Percentiles rank a stretch among this genome's conserved stretches.
Conservation (phyloP, 2,888 invertebrate genomes). For the Philonicus albiceps region DNA sequence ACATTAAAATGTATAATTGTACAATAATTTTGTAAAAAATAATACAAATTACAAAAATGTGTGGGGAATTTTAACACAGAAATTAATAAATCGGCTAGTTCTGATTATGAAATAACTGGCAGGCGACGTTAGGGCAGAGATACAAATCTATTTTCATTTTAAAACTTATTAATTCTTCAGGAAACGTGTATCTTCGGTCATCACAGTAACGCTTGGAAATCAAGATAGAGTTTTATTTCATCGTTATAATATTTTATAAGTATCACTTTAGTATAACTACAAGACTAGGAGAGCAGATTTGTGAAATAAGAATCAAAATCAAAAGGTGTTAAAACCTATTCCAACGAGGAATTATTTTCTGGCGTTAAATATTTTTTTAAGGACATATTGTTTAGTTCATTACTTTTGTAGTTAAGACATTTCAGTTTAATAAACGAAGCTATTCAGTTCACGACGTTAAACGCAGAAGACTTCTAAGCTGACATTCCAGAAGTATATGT, state of each 20-base stretch:
- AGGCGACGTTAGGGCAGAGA: not conserved
- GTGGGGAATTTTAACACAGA: not conserved
- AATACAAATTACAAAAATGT: not conserved
- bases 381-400: not conserved
- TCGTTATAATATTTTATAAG: not conserved
- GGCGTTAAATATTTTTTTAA: not conserved
- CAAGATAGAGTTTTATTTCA: not conserved
- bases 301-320: not conserved
- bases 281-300: not conserved
- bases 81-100: too few relatives aligned
- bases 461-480: not conserved
- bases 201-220: too few relatives aligned
- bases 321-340: too few relatives aligned
- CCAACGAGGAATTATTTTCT: not conserved
- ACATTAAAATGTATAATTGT: not conserved
- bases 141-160: too few relatives aligned
- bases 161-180: too few relatives aligned
- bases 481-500: not conserved
- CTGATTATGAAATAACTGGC: too few relatives aligned
- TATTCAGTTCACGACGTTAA: not conserved
- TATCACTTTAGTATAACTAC: not conserved
- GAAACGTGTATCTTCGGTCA: too few relatives aligned
- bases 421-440: not conserved
- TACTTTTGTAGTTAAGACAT: not conserved
- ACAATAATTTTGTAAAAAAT: not conserved